Evolutionary conservation across 37 sponge, comb jelly and placozoan species (phyloP).

Genomic region (Haliclona indistincta): DNA sequence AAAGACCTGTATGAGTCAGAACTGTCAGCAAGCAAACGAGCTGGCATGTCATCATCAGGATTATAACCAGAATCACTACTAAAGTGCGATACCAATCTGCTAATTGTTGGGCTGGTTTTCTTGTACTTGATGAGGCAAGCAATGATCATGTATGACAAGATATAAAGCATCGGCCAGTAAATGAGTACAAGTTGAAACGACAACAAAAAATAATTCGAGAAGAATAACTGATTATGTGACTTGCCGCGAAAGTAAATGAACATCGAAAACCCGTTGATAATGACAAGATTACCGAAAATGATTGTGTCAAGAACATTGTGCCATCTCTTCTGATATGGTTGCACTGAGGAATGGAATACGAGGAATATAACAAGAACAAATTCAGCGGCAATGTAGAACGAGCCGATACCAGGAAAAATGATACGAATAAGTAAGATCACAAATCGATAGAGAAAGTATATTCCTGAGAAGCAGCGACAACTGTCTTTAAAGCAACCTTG

Average conservation of each 20-base stretch:
- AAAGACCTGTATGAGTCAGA: background rate
- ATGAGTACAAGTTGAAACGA: too few relatives aligned
- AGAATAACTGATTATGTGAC: background rate
- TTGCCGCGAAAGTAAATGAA: background rate
- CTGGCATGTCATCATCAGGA: background rate
- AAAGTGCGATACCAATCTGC: too few relatives aligned
- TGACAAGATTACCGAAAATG: background rate
- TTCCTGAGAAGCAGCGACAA: slow-evolving; percentile 4
- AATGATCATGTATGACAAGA: background rate
- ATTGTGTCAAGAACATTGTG: slow-evolving; percentile 5
- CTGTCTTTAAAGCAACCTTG: slow-evolving; percentile 14
- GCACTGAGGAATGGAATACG: background rate
- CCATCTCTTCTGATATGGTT: background rate
- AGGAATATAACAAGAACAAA: slow-evolving; percentile 3
- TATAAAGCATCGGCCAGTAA: background rate
- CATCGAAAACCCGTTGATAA: background rate
- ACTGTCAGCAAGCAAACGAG: background rate
- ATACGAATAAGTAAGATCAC: background rate
- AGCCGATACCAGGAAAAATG: background rate
- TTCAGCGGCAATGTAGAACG: slow-evolving; percentile 1
- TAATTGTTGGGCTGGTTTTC: background rate
- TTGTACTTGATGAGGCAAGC: background rate
- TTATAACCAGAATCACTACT: background rate
- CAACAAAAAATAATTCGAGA: too few relatives aligned
- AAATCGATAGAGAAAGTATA: slow-evolving; percentile 8